Conservation (phyloP, 2,888 invertebrate species). For the Nomada ferruginata region DNA sequence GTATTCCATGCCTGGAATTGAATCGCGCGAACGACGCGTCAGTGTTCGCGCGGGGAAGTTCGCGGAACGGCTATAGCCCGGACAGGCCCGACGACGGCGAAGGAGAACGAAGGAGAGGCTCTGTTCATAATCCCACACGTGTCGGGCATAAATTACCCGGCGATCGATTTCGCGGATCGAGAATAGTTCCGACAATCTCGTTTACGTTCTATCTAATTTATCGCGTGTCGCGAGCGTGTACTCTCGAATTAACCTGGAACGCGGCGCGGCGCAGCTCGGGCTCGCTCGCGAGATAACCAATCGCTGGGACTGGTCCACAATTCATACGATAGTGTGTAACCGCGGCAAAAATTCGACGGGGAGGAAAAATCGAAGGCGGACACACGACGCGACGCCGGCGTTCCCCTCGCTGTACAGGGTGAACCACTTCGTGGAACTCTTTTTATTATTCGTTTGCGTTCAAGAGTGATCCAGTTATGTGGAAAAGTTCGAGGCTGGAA, state of each 20-base stretch:
- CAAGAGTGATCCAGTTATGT: slow-evolving; percentile 19
- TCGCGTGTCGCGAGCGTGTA: slow-evolving; percentile 55
- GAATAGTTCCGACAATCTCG: slow-evolving; percentile 61
- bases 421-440: slow-evolving; percentile 30
- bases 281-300: slow-evolving; percentile 44
- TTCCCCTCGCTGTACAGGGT: slow-evolving; percentile 32
- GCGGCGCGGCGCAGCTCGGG: slow-evolving; percentile 1
- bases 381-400: slow-evolving; percentile 46
- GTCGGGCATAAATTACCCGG: slow-evolving; percentile 47
- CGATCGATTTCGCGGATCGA: slow-evolving; percentile 56
- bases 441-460: slow-evolving; percentile 26
- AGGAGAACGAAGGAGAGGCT: background rate
- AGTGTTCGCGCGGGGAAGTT: background rate
- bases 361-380: slow-evolving; percentile 43
- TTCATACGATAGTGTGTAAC: slow-evolving; percentile 58
- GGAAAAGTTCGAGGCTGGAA: slow-evolving; percentile 16
- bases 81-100: background rate
- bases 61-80: background rate
- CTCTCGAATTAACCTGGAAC: slow-evolving; percentile 60
- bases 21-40: background rate
- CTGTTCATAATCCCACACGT: slow-evolving; percentile 54
- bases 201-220: slow-evolving; percentile 62
- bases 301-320: slow-evolving; percentile 59
- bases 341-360: slow-evolving; percentile 36
- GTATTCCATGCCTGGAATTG: background rate